phyloP scores from a whole-genome alignment of 2,888 invertebrate species.

The Cheiracanthium punctorium region DNA sequence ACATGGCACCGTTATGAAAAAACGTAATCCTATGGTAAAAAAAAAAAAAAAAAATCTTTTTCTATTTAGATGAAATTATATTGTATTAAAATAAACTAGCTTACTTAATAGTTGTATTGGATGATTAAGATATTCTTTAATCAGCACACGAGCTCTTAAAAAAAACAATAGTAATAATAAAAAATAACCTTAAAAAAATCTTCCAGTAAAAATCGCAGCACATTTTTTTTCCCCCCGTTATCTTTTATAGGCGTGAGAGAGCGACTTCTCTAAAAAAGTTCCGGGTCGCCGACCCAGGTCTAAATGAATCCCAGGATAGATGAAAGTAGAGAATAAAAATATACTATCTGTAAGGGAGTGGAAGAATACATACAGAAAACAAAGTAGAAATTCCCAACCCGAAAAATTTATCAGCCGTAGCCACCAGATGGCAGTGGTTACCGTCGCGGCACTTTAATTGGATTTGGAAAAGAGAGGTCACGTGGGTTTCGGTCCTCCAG shows the following conservation, averaged over 20 bases:
- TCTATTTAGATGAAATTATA: no score
- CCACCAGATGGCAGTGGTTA: slow-evolving; percentile 61
- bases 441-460: slow-evolving; percentile 28
- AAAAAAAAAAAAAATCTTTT: no score
- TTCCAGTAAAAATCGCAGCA: slow-evolving; percentile 17
- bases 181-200: background rate
- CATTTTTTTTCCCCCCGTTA: slow-evolving; percentile 35
- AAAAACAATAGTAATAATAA: no score
- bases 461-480: slow-evolving; percentile 18
- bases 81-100: no score
- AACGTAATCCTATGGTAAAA: no score
- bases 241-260: slow-evolving; percentile 47
- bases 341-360: background rate
- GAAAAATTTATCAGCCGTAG: slow-evolving; percentile 43
- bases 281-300: slow-evolving; percentile 50
- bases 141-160: no score
- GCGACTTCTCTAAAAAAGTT: slow-evolving; percentile 26
- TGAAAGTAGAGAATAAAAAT: background rate
- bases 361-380: background rate
- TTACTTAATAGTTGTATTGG: no score
- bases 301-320: slow-evolving; percentile 34
- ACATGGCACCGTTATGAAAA: no score
- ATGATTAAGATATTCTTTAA: slow-evolving; percentile 29
- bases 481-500: background rate
- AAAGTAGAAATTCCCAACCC: slow-evolving; percentile 8